These are phyloP conservation scores for Lepidurus arcticus DNA, from an alignment of 1,140 invertebrate species.

Conservation along the genomic window DNA sequence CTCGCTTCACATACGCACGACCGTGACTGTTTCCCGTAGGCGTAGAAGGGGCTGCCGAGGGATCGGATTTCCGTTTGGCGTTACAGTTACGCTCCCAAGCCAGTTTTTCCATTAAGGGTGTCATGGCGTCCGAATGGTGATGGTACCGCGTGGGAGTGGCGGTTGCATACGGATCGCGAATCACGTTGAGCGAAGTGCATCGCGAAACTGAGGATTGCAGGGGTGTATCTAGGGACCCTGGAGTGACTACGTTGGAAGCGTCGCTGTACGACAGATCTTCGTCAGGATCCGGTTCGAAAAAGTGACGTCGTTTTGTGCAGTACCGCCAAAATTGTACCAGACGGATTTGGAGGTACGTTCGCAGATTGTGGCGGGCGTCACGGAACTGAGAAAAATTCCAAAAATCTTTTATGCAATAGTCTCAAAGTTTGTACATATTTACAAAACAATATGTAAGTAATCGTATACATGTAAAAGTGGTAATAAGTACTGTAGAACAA, in stretches of 20 bases:
- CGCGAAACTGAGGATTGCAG: slow-evolving; percentile 68
- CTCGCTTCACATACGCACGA: slow-evolving; percentile 42
- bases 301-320: background rate
- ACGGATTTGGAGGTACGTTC: background rate
- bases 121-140: slow-evolving; percentile 39
- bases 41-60: slow-evolving; percentile 42
- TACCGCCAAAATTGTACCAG: background rate
- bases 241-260: slow-evolving; percentile 51
- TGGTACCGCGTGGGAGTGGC: slow-evolving; percentile 30
- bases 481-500: background rate
- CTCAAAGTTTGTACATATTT: background rate
- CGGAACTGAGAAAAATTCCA: background rate
- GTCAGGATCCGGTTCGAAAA: slow-evolving; percentile 39
- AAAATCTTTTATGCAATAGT: background rate
- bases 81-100: slow-evolving; percentile 35
- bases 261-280: slow-evolving; percentile 40
- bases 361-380: background rate
- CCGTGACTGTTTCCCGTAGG: slow-evolving; percentile 42
- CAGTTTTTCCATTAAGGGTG: slow-evolving; percentile 45
- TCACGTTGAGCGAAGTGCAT: slow-evolving; percentile 76
- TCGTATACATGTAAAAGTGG: too few species aligned
- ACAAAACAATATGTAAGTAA: too few species aligned
- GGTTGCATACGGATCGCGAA: slow-evolving; percentile 48
- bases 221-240: slow-evolving; percentile 77
- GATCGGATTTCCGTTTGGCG: slow-evolving; percentile 32